Percentiles rank a stretch among this genome's conserved stretches.
These are phyloP conservation scores for Arrhopalites spinosus DNA, from an alignment of 2,888 invertebrate species.

Conservation along the genomic window DNA sequence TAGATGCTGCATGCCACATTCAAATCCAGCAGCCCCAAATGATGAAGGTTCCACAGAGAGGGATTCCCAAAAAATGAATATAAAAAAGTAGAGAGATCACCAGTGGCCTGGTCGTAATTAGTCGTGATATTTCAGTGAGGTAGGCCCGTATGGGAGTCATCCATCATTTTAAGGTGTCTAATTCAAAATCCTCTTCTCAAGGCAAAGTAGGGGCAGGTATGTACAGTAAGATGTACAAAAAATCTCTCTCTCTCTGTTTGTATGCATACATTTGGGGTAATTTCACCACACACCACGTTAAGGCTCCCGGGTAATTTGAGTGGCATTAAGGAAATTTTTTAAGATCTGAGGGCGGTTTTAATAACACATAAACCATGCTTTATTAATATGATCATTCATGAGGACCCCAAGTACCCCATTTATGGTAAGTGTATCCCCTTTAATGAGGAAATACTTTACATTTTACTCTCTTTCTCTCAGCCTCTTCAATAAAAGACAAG, in stretches of 20 bases:
- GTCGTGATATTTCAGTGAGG: conserved; percentile 36
- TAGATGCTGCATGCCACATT: background rate
- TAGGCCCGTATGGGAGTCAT: conserved; percentile 28
- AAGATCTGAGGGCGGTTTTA: conserved; percentile 27
- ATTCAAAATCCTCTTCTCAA: conserved; percentile 22
- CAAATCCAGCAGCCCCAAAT: background rate
- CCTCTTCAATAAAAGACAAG: no score
- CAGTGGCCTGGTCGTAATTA: conserved; percentile 30
- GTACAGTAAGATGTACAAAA: background rate
- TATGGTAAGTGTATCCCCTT: background rate
- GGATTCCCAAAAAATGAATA: background rate
- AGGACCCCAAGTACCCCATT: background rate
- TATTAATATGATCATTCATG: background rate
- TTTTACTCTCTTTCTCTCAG: conserved; percentile 1
- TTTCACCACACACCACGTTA: conserved; percentile 25
- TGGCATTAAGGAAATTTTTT: conserved; percentile 27
- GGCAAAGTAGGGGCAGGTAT: background rate
- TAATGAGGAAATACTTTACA: background rate
- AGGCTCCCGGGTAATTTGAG: conserved; percentile 31
- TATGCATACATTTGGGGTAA: background rate
- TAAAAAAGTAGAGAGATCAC: background rate
- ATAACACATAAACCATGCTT: conserved; percentile 24
- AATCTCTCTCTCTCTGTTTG: no score
- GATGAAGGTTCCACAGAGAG: background rate
- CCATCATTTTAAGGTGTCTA: conserved; percentile 32